Evolutionary conservation across 2,888 invertebrate genomes (phyloP).

Genomic region (Alviniconcha strummeri): DNA sequence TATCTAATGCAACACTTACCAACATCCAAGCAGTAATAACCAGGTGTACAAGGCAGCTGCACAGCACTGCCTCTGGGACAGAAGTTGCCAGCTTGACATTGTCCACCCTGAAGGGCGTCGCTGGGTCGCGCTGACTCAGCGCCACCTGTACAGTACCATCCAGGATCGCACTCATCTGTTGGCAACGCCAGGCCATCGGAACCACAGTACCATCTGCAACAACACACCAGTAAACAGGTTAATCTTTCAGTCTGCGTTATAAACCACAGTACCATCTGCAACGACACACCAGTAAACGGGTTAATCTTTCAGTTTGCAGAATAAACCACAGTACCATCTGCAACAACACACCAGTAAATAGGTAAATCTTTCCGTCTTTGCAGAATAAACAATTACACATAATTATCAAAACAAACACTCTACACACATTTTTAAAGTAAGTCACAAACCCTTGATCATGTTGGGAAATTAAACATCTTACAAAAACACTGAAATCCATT

Average conservation of each 20-base stretch:
- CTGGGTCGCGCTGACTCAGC: slow-evolving; percentile 56
- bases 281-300: not conserved
- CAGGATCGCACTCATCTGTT: slow-evolving; percentile 65
- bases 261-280: slow-evolving; percentile 66
- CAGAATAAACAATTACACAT: slow-evolving; percentile 23
- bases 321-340: slow-evolving; percentile 66
- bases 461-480: too few relatives aligned
- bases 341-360: not conserved
- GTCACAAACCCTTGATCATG: too few relatives aligned
- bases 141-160: slow-evolving; percentile 67
- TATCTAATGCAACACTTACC: slow-evolving; percentile 47
- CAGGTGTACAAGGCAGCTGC: slow-evolving; percentile 63
- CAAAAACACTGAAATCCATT: too few relatives aligned
- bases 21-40: slow-evolving; percentile 64
- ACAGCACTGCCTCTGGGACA: slow-evolving; percentile 61
- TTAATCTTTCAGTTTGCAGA: not conserved
- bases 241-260: not conserved
- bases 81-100: slow-evolving; percentile 61
- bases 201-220: slow-evolving; percentile 66
- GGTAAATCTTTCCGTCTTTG: not conserved
- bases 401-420: not conserved
- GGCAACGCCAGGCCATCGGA: slow-evolving; percentile 61
- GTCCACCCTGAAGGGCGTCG: slow-evolving; percentile 53
- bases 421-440: not conserved
- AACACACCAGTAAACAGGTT: not conserved